Evolutionary conservation across 2,888 invertebrate genomes (phyloP).

Genomic region (Drosophila neotestacea): DNA sequence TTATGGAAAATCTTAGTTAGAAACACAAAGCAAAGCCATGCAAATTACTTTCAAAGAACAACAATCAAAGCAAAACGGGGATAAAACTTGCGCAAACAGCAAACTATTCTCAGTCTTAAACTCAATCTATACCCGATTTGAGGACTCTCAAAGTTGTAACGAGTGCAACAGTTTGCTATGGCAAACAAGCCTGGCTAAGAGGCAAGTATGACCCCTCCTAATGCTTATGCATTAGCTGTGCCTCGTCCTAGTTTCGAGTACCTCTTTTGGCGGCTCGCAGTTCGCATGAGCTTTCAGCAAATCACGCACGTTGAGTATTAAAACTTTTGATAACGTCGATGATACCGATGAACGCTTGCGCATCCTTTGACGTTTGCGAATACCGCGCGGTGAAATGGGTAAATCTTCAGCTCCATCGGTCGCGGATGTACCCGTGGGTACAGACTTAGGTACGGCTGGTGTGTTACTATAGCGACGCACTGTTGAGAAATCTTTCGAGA

Average conservation of each 20-base stretch:
- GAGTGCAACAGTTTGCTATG: slow-evolving; percentile 46
- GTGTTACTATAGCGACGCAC: slow-evolving; percentile 80
- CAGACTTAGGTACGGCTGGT: slow-evolving; percentile 36
- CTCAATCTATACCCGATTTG: slow-evolving; percentile 14
- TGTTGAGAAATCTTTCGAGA: slow-evolving; percentile 80
- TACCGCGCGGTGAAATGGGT: slow-evolving; percentile 66
- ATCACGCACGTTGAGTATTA: slow-evolving; percentile 84
- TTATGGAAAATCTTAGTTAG: slow-evolving; percentile 22
- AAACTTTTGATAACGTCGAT: slow-evolving; percentile 83
- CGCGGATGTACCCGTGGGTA: neutral
- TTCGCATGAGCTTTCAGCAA: slow-evolving; percentile 78
- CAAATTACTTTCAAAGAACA: slow-evolving; percentile 43
- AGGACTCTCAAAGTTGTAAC: slow-evolving; percentile 23
- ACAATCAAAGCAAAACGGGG: slow-evolving; percentile 16
- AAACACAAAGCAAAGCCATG: slow-evolving; percentile 37
- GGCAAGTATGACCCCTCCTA: neutral
- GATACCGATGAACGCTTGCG: slow-evolving; percentile 84
- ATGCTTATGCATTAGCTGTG: neutral
- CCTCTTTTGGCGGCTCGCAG: slow-evolving; percentile 67
- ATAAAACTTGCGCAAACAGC: slow-evolving; percentile 32
- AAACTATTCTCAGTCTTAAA: slow-evolving; percentile 26
- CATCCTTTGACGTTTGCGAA: slow-evolving; percentile 68
- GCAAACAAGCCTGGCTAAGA: slow-evolving; percentile 12
- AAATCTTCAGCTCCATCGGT: slow-evolving; percentile 26
- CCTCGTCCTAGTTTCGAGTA: slow-evolving; percentile 34